Evolutionary conservation across 2,797 vertebrate species (phyloP).

Genomic region (Taeniopygia guttata): DNA sequence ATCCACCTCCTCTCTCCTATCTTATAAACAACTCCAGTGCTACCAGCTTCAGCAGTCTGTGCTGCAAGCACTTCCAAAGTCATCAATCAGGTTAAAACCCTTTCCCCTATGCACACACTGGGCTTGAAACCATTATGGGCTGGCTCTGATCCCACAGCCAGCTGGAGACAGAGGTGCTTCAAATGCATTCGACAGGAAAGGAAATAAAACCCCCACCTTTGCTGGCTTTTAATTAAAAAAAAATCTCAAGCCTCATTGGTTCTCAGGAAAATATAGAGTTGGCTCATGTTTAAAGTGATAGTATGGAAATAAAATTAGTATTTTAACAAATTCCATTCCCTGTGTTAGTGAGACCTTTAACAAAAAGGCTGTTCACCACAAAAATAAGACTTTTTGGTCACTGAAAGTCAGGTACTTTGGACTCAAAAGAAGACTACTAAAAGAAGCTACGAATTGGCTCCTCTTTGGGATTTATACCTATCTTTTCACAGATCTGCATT

Average conservation of each 20-base stretch:
- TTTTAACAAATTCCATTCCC: neutral
- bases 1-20: neutral
- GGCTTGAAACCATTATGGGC: constrained; percentile 43
- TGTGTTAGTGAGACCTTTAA: neutral
- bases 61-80: neutral
- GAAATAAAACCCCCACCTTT: constrained; percentile 41
- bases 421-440: neutral
- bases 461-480: neutral
- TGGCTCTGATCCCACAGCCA: constrained; percentile 58
- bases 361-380: neutral
- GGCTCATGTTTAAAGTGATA: constrained; percentile 19
- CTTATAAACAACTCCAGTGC: constrained; percentile 1
- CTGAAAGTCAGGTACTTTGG: neutral
- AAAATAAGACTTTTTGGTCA: constrained; percentile 8
- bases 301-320: constrained; percentile 27
- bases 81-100: constrained; percentile 36
- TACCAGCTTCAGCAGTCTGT: neutral
- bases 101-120: constrained; percentile 26
- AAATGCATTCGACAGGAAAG: constrained; percentile 21
- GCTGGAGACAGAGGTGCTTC: constrained; percentile 63
- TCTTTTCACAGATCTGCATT: neutral
- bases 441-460: neutral
- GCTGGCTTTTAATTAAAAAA: constrained; percentile 53
- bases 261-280: constrained; percentile 32
- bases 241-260: constrained; percentile 46